Evolutionary conservation across 2,113 vertebrate species (phyloP).

Genomic region (Oryctolagus cuniculus): DNA sequence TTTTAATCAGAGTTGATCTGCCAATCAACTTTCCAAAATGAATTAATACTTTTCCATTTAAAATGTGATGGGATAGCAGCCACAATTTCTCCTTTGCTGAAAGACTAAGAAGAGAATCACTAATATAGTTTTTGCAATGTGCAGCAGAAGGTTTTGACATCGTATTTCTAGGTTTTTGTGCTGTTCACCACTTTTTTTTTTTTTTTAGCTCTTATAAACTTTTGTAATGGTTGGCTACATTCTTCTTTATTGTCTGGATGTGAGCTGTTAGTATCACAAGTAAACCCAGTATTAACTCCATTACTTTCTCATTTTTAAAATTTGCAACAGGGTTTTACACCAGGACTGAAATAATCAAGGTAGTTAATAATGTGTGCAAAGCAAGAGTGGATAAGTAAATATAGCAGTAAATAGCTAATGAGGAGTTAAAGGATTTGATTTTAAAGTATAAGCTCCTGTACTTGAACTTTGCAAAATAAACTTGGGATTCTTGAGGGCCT

Average conservation of each 20-base stretch:
- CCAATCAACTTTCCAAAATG: slow-evolving; percentile 63
- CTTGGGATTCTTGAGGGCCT: not conserved
- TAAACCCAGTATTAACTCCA: not conserved
- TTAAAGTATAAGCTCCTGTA: not conserved
- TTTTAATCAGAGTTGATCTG: slow-evolving; percentile 62
- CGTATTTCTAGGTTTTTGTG: not conserved
- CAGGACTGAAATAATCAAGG: not conserved
- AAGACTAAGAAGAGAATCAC: not conserved
- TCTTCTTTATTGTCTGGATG: not conserved
- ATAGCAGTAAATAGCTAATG: not conserved
- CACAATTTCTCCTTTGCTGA: slow-evolving; percentile 30
- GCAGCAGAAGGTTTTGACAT: not conserved
- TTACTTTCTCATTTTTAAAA: slow-evolving; percentile 31
- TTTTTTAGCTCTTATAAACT: not conserved
- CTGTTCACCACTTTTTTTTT: not conserved
- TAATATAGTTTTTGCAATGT: not conserved
- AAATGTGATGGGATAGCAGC: slow-evolving; percentile 8
- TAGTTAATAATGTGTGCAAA: not conserved
- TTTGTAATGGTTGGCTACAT: not conserved
- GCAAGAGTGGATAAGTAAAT: slow-evolving; percentile 6
- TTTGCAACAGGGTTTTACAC: slow-evolving; percentile 8
- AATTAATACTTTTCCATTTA: slow-evolving; percentile 48
- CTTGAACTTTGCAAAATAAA: slow-evolving; percentile 5
- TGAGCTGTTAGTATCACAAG: not conserved
- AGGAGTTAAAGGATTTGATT: not conserved